Percentiles rank a stretch among this genome's conserved stretches.
Conservation (phyloP, 1,140 invertebrate species). For the Phocides pigmalion region DNA sequence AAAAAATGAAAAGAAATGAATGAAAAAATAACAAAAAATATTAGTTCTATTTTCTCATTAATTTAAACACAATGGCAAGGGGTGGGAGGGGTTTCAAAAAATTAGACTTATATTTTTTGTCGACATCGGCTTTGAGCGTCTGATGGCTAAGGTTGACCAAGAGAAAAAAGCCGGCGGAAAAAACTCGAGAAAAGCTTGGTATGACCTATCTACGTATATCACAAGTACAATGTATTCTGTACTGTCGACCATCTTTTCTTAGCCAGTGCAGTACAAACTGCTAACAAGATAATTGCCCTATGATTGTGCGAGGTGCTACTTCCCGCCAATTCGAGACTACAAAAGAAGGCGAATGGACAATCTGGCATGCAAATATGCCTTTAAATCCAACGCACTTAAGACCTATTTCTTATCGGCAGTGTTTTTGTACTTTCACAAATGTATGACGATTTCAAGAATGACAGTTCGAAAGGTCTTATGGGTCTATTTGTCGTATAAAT, state of each 20-base stretch:
- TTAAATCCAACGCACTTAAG: conserved; percentile 3
- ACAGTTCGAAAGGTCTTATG: conserved; percentile 11
- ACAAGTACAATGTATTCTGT: background rate
- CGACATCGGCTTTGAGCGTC: too few relatives aligned
- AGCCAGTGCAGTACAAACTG: conserved; percentile 9
- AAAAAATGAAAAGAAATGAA: too few relatives aligned
- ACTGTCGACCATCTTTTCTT: conserved; percentile 19
- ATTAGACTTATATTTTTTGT: too few relatives aligned
- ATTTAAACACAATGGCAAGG: too few relatives aligned
- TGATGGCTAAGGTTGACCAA: too few relatives aligned
- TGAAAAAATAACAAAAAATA: too few relatives aligned
- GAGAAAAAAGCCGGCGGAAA: too few relatives aligned
- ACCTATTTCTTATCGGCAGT: conserved; percentile 5
- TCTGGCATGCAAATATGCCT: conserved; percentile 1
- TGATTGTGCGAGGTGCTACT: conserved; percentile 30
- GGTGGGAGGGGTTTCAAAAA: too few relatives aligned
- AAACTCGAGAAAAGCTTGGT: too few relatives aligned
- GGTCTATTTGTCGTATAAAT: conserved; percentile 25
- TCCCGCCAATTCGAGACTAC: conserved; percentile 25
- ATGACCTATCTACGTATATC: background rate
- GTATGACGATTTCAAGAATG: too few relatives aligned
- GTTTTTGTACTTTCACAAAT: too few relatives aligned
- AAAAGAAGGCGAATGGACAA: conserved; percentile 13
- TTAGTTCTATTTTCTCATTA: too few relatives aligned
- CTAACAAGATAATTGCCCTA: conserved; percentile 36